Conservation (phyloP, 2,888 invertebrate genomes). For the Craniophora ligustri region DNA sequence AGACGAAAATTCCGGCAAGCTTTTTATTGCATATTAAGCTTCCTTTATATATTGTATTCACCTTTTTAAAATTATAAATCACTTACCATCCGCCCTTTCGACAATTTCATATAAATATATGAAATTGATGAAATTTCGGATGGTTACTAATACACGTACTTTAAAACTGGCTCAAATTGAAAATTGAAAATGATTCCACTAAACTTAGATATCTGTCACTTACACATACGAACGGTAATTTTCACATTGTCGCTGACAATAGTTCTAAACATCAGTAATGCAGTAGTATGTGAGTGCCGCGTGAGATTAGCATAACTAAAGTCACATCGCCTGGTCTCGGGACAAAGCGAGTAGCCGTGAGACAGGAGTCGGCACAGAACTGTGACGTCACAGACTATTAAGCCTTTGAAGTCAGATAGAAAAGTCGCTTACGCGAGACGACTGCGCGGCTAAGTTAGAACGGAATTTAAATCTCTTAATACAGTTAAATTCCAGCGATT, state of each 20-base stretch:
- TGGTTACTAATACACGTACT: too few relatives aligned
- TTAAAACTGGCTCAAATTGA: too few relatives aligned
- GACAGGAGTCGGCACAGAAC: conserved; percentile 24
- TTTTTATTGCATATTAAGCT: too few relatives aligned
- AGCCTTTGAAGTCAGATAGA: conserved; percentile 1
- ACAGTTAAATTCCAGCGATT: conserved; percentile 11
- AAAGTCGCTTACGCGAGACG: neutral
- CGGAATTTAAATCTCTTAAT: conserved; percentile 16
- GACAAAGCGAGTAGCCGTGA: conserved; percentile 28
- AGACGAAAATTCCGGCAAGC: too few relatives aligned
- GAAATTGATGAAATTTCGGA: too few relatives aligned
- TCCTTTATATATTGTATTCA: too few relatives aligned
- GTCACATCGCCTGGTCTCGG: conserved; percentile 25
- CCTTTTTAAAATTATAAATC: too few relatives aligned
- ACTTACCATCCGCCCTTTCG: too few relatives aligned
- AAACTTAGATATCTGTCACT: too few relatives aligned
- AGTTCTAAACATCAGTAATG: neutral
- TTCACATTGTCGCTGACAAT: neutral
- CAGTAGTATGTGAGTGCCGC: conserved; percentile 3
- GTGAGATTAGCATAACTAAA: conserved; percentile 52
- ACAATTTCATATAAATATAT: too few relatives aligned
- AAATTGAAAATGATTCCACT: too few relatives aligned
- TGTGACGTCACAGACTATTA: conserved; percentile 22
- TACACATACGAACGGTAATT: too few relatives aligned
- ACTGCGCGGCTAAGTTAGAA: neutral